phyloP scores from a whole-genome alignment of 2,888 invertebrate genomes.

The Chaetogeoica ovagalla region DNA sequence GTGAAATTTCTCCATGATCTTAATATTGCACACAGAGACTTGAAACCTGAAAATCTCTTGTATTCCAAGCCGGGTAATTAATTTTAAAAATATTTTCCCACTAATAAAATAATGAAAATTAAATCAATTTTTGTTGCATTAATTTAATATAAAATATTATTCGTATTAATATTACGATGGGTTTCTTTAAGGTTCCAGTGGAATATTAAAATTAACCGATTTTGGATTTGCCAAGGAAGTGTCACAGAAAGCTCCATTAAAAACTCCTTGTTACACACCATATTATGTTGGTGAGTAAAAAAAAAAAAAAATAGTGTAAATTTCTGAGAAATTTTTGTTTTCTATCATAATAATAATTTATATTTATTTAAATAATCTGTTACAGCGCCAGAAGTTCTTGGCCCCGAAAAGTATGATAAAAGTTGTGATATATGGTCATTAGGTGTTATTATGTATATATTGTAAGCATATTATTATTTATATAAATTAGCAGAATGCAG shows the following conservation, averaged over 20 bases:
- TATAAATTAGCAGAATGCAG: too few species aligned
- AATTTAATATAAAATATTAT: too few species aligned
- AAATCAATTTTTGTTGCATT: too few species aligned
- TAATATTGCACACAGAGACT: slow-evolving; percentile 95
- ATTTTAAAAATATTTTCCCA: neutral
- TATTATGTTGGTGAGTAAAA: slow-evolving; percentile 76
- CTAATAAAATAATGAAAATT: neutral
- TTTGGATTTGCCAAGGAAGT: slow-evolving; percentile 99
- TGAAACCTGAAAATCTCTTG: slow-evolving; percentile 96
- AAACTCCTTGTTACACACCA: slow-evolving; percentile 98
- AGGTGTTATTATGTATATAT: slow-evolving; percentile 98
- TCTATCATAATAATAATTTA: neutral
- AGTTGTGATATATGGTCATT: slow-evolving; percentile 99
- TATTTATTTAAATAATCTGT: slow-evolving; percentile 50
- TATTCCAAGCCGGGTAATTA: slow-evolving; percentile 73
- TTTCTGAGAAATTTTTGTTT: too few species aligned
- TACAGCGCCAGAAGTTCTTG: slow-evolving; percentile 82
- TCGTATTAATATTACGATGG: neutral
- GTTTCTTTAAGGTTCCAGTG: slow-evolving; percentile 64
- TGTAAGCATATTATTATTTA: slow-evolving; percentile 65
- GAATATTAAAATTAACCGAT: slow-evolving; percentile 93
- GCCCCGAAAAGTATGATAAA: slow-evolving; percentile 97
- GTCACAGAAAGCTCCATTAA: slow-evolving; percentile 75
- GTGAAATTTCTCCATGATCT: slow-evolving; percentile 90
- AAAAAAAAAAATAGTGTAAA: neutral